These are phyloP conservation scores for Scaptomyza cyrtandrae DNA, from an alignment of 2,888 invertebrate genomes.

Conservation along the genomic window DNA sequence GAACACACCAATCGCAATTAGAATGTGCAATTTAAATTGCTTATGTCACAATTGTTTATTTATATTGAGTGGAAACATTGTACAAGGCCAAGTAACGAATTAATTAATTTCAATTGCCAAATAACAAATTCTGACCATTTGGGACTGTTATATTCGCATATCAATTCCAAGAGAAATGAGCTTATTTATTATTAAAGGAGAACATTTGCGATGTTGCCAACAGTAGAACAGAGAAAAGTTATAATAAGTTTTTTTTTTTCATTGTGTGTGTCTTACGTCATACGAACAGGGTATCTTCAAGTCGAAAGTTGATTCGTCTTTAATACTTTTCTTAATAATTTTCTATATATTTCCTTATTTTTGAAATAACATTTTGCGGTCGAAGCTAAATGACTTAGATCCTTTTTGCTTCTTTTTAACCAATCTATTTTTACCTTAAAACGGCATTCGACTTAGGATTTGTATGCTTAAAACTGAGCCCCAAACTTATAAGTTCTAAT, in stretches of 20 bases:
- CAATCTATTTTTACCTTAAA: background rate
- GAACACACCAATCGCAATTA: background rate
- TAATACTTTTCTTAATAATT: background rate
- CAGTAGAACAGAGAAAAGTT: background rate
- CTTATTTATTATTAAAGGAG: background rate
- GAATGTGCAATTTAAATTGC: background rate
- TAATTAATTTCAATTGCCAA: conserved; percentile 4
- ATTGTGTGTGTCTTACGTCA: background rate
- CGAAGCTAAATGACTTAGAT: no score
- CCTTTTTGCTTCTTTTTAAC: no score
- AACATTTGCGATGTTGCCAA: background rate
- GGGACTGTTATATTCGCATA: conserved; percentile 4
- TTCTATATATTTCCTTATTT: background rate
- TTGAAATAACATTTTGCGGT: no score
- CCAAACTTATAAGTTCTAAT: background rate
- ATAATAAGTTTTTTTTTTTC: background rate
- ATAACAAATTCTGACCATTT: background rate
- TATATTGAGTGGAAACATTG: background rate
- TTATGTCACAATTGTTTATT: background rate
- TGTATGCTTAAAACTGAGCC: background rate
- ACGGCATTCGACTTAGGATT: background rate
- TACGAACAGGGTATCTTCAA: background rate
- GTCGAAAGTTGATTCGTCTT: background rate
- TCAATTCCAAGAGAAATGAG: conserved; percentile 5
- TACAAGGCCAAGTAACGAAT: background rate